Evolutionary conservation across 2,797 vertebrate genomes (phyloP).

Genomic region (Galaxias olidus): DNA sequence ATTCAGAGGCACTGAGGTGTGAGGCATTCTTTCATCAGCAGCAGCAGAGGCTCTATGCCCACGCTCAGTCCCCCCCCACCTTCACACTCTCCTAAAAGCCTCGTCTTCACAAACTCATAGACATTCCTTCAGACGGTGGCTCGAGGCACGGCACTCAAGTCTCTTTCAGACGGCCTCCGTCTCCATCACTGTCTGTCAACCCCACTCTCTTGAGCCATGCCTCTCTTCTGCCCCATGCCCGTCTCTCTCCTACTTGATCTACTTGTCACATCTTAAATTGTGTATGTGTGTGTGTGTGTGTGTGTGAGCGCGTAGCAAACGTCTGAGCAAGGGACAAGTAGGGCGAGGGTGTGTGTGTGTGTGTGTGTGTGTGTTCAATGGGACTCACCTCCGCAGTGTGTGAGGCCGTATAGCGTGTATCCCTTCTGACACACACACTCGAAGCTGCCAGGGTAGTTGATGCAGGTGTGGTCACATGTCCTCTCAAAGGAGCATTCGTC

Average conservation of each 20-base stretch:
- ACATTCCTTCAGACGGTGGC: not conserved
- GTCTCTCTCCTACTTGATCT: not conserved
- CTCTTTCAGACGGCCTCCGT: not conserved
- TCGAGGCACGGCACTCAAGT: not conserved
- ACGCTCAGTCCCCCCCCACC: constrained; percentile 18
- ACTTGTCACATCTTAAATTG: not conserved
- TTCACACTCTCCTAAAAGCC: not conserved
- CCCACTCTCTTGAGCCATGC: not conserved
- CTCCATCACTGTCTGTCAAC: not conserved
- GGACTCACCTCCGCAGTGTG: constrained; percentile 92
- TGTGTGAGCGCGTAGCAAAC: not conserved
- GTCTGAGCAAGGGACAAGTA: too few species aligned
- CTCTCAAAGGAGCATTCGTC: constrained; percentile 89
- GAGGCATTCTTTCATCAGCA: constrained; percentile 20
- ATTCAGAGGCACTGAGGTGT: constrained; percentile 41
- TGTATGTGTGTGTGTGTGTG: constrained; percentile 2
- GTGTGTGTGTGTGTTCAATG: not conserved
- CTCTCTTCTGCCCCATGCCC: not conserved
- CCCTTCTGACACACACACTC: constrained; percentile 91
- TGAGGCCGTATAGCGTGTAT: constrained; percentile 89
- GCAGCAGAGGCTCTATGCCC: constrained; percentile 18
- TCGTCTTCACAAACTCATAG: not conserved
- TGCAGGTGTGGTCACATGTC: constrained; percentile 94
- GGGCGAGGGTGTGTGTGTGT: not conserved
- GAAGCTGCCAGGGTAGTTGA: constrained; percentile 90